These are phyloP conservation scores for Aegotheles bennettii DNA, from an alignment of 2,113 vertebrate species.

Conservation along the genomic window DNA sequence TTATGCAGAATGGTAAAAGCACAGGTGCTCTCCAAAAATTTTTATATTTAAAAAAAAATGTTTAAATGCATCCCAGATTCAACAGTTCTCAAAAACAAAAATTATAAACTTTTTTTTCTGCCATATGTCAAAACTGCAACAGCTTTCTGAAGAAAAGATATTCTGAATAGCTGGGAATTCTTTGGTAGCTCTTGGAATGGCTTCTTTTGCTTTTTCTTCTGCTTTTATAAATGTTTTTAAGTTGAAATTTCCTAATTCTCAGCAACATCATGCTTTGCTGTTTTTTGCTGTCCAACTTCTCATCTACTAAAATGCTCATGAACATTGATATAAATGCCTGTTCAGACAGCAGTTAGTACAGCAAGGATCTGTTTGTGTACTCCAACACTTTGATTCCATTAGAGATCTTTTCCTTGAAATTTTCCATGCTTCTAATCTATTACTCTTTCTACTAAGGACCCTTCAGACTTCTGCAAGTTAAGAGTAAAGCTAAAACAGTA, in stretches of 20 bases:
- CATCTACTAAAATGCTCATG: constrained; percentile 45
- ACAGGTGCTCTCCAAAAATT: not conserved
- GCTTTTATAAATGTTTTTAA: constrained; percentile 5
- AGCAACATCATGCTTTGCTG: constrained; percentile 13
- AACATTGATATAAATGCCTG: constrained; percentile 22
- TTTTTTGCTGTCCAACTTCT: not conserved
- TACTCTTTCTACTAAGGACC: not conserved
- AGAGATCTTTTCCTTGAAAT: not conserved
- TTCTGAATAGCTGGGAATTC: constrained; percentile 27
- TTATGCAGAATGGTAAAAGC: not conserved
- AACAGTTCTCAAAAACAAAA: not conserved
- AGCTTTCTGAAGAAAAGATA: constrained; percentile 30
- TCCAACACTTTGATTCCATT: not conserved
- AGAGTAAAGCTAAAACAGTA: not conserved
- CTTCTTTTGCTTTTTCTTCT: constrained; percentile 58
- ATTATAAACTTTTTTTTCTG: not conserved
- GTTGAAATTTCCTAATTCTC: constrained; percentile 25
- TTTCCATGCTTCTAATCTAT: not conserved
- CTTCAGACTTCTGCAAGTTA: not conserved
- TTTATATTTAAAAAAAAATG: not conserved
- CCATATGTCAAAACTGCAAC: not conserved
- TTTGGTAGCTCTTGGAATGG: constrained; percentile 22
- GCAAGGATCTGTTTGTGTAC: not conserved
- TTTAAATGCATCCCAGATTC: not conserved
- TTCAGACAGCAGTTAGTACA: constrained; percentile 34